Base-by-base conservation (phyloP, 2,113 vertebrate genomes). In the Varanus salvator region DNA sequence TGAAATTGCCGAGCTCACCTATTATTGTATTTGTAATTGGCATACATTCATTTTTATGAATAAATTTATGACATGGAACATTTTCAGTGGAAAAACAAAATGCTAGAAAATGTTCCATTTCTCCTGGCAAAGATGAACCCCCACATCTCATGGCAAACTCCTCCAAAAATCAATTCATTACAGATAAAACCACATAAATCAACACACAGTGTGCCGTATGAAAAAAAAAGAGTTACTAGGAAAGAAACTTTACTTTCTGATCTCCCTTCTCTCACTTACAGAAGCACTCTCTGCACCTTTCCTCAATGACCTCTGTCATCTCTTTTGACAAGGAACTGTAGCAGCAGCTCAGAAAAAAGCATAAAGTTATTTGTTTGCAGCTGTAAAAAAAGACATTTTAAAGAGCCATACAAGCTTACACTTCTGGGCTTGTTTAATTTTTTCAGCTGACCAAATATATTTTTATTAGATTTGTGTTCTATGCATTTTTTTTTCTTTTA, bases 371-470 rank as follows among this genome's bases (percentile, higher is more conserved):
- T 72, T 3, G 75, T 89, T 8, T 72, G 31, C 15, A 88, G 31
- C 86, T 95, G 23, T 87, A 76, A 44, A 90, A 44, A 90, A 91
- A 93, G 86, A 60, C 27, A 90, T 90, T 34, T 80, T 86, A 52
- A 86, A 84, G 80, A 80, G 31, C 84, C 93, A 60, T 2, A 0
- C 88, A 76, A 85, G 14, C 29, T 64, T 84, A 78, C 54, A n/a
- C 83, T 76, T 27, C 1, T 27, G 90, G 69, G 15, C 60, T 92
- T 92, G 29, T 11, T 83, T 87, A 78, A 29, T 92, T 90, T 90
- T 66, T 60, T 87, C 54, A 75, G 7, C 71, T 89, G 86, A 31
- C 88, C 27, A 89, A 19, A 93, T 17, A 21, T 57, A 77, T 29
- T 6, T 90, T 92, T 6, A 17, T 90, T 92, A 75, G 14, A 34